Percentiles rank a stretch among this genome's conserved stretches.
These are phyloP conservation scores for Diadromus collaris DNA, from an alignment of 2,888 invertebrate genomes.

Conservation along the genomic window DNA sequence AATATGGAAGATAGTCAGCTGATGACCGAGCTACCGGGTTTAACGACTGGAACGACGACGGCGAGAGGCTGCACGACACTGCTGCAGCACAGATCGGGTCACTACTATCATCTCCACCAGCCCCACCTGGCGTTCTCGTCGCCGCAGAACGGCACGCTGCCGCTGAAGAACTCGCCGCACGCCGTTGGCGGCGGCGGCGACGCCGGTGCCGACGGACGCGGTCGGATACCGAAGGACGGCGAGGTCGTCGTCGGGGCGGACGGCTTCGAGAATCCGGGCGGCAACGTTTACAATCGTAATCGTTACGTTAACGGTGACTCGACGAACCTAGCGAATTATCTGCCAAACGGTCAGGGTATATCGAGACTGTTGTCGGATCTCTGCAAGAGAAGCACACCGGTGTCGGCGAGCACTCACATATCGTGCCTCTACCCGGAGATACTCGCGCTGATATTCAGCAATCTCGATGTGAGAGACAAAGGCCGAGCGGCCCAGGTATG, in stretches of 20 bases:
- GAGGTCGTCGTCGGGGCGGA: slow-evolving; percentile 65
- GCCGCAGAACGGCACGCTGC: slow-evolving; percentile 65
- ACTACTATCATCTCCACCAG: slow-evolving; percentile 80
- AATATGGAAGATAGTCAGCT: slow-evolving; percentile 82
- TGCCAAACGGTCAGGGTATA: slow-evolving; percentile 68
- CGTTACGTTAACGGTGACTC: slow-evolving; percentile 58
- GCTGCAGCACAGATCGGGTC: slow-evolving; percentile 81
- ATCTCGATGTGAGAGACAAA: slow-evolving; percentile 93
- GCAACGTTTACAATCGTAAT: slow-evolving; percentile 62
- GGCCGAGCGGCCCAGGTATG: slow-evolving; percentile 96
- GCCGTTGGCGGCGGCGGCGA: slow-evolving; percentile 84
- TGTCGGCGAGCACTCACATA: slow-evolving; percentile 83
- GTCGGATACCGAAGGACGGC: slow-evolving; percentile 77
- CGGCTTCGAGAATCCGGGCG: slow-evolving; percentile 29
- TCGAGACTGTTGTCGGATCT: slow-evolving; percentile 60
- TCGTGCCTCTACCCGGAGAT: slow-evolving; percentile 96
- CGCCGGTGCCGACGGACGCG: slow-evolving; percentile 69
- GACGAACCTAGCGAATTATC: slow-evolving; percentile 57
- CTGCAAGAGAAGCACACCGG: slow-evolving; percentile 52
- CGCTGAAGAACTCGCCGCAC: slow-evolving; percentile 75
- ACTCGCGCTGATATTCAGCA: slow-evolving; percentile 94
- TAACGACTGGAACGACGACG: slow-evolving; percentile 78
- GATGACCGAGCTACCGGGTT: slow-evolving; percentile 83
- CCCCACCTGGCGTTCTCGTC: slow-evolving; percentile 77
- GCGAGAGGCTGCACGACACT: slow-evolving; percentile 77